Evolutionary conservation across 2,888 invertebrate species (phyloP).

Genomic region (Boloria euphrosyne): DNA sequence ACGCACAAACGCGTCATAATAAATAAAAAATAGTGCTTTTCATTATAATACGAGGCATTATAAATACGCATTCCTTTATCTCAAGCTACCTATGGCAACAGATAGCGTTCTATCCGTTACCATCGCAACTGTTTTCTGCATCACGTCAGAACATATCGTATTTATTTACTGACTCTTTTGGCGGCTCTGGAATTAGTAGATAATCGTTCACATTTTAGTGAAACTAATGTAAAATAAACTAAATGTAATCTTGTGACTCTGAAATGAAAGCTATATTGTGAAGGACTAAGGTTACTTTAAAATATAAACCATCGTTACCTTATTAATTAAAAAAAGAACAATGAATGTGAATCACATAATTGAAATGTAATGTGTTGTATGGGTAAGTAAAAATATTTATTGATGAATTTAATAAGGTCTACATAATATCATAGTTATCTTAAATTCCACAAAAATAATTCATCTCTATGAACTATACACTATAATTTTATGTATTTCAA

Average conservation of each 20-base stretch:
- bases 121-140: constrained; percentile 55
- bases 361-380: background rate
- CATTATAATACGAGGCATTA: no score
- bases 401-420: background rate
- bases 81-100: constrained; percentile 51
- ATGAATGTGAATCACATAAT: background rate
- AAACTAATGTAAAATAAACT: background rate
- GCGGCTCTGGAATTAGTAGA: constrained; percentile 6
- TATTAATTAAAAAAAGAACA: background rate
- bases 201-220: background rate
- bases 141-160: constrained; percentile 19
- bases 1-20: no score
- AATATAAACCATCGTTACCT: background rate
- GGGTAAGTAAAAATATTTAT: background rate
- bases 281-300: no score
- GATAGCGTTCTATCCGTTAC: constrained; percentile 58
- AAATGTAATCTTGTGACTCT: background rate
- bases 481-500: no score
- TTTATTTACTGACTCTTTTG: constrained; percentile 20
- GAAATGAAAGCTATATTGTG: no score
- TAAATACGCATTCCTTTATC: no score
- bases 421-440: background rate
- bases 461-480: no score
- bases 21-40: no score
- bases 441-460: background rate